Evolutionary conservation across 2,888 invertebrate species (phyloP).

Genomic region (Drosophila ezoana): DNA sequence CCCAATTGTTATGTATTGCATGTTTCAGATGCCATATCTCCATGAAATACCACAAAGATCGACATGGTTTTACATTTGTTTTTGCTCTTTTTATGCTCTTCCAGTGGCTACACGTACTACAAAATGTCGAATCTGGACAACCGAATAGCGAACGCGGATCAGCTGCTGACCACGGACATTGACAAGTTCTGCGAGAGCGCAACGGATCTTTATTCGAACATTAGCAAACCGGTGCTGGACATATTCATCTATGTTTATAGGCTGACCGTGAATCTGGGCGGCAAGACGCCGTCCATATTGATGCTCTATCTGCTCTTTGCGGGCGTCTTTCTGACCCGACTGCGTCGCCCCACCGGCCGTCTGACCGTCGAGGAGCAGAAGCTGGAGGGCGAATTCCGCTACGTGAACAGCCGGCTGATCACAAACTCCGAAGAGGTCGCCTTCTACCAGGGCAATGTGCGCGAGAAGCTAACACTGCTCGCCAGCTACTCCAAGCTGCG

Average conservation of each 20-base stretch:
- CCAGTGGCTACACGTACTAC: slow-evolving; percentile 97
- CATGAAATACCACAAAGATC: too few species aligned
- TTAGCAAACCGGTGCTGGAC: slow-evolving; percentile 97
- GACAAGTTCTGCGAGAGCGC: slow-evolving; percentile 98
- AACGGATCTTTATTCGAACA: slow-evolving; percentile 97
- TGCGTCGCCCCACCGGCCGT: slow-evolving; percentile 93
- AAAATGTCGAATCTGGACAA: slow-evolving; percentile 98
- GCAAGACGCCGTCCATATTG: slow-evolving; percentile 95
- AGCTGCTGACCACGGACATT: slow-evolving; percentile 97
- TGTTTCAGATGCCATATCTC: too few species aligned
- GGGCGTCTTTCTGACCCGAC: slow-evolving; percentile 93
- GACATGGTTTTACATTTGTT: background rate
- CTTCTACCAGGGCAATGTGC: slow-evolving; percentile 91
- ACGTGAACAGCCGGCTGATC: slow-evolving; percentile 97
- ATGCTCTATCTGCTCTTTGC: slow-evolving; percentile 94
- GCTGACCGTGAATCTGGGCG: slow-evolving; percentile 93
- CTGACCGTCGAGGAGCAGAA: slow-evolving; percentile 98
- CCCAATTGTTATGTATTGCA: too few species aligned
- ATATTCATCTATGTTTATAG: slow-evolving; percentile 97
- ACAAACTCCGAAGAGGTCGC: slow-evolving; percentile 96
- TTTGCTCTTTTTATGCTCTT: slow-evolving; percentile 38
- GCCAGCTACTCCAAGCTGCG: slow-evolving; percentile 96
- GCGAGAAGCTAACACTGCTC: slow-evolving; percentile 94
- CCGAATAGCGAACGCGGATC: slow-evolving; percentile 97
- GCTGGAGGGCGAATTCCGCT: slow-evolving; percentile 99